Evolutionary conservation across 2,113 vertebrate genomes (phyloP).

Genomic region (Nanorana parkeri): DNA sequence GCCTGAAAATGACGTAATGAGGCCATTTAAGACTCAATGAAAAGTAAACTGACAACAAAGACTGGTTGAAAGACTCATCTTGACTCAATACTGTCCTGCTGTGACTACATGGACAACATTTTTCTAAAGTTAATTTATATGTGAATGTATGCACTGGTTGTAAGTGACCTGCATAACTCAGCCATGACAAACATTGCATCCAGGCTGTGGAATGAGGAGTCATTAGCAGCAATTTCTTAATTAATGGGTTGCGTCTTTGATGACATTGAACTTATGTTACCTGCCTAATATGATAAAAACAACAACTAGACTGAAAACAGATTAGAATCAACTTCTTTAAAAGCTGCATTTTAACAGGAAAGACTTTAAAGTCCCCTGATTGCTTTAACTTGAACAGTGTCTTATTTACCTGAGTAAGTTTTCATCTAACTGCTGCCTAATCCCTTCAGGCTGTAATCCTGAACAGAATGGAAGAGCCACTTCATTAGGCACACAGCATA

Average conservation of each 20-base stretch:
- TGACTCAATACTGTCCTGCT: conserved; percentile 11
- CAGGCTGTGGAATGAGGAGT: not conserved
- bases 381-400: conserved; percentile 12
- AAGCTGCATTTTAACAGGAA: not conserved
- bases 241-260: not conserved
- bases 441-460: conserved; percentile 46
- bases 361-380: conserved; percentile 1
- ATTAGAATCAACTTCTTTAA: too few relatives aligned
- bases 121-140: conserved; percentile 17
- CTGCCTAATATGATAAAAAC: not conserved
- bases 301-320: not conserved
- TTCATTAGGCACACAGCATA: conserved; percentile 50
- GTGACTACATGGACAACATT: conserved; percentile 2
- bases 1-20: too few relatives aligned
- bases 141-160: conserved; percentile 6
- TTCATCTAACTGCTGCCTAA: conserved; percentile 21
- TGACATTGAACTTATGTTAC: not conserved
- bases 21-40: not conserved
- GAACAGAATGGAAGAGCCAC: conserved; percentile 44
- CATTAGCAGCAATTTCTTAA: conserved; percentile 18
- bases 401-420: conserved; percentile 25
- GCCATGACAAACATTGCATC: conserved; percentile 7
- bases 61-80: not conserved
- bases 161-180: conserved; percentile 25
- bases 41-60: not conserved